These are phyloP conservation scores for Plebejus melissa DNA, from an alignment of 2,888 invertebrate genomes.

Conservation along the genomic window DNA sequence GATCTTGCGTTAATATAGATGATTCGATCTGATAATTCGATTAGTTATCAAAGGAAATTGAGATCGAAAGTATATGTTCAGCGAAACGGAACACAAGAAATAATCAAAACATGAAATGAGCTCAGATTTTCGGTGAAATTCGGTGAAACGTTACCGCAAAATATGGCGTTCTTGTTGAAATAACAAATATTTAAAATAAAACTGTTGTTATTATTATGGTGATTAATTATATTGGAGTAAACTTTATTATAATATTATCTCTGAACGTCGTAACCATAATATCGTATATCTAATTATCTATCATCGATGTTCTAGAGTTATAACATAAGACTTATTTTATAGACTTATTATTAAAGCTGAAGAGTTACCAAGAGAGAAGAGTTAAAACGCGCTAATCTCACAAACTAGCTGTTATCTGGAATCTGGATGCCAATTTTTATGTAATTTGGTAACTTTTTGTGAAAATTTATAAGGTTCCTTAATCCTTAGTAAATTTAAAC, in stretches of 20 bases:
- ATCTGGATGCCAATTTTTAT: no score
- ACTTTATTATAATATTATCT: neutral
- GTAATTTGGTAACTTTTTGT: no score
- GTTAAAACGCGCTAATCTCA: no score
- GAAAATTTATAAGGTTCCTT: no score
- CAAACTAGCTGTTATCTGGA: no score
- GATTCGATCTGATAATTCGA: constrained; percentile 20
- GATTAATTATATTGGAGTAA: neutral
- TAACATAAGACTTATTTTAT: no score
- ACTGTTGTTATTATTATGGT: neutral
- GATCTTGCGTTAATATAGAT: constrained; percentile 18
- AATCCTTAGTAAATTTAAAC: no score
- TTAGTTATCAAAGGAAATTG: constrained; percentile 33
- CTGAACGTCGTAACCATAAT: no score
- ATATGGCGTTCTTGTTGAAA: neutral
- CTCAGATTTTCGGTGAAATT: constrained; percentile 28
- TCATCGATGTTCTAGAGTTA: no score
- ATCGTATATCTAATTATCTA: no score
- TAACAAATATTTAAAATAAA: neutral
- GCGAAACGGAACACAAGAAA: constrained; percentile 36
- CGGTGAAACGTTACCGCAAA: constrained; percentile 17
- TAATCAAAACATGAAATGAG: constrained; percentile 33
- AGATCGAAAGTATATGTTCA: constrained; percentile 38
- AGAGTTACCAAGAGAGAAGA: no score
- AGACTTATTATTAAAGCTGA: no score